Evolutionary conservation across 2,797 vertebrate species (phyloP).

Genomic region (Acanthiza pusilla): DNA sequence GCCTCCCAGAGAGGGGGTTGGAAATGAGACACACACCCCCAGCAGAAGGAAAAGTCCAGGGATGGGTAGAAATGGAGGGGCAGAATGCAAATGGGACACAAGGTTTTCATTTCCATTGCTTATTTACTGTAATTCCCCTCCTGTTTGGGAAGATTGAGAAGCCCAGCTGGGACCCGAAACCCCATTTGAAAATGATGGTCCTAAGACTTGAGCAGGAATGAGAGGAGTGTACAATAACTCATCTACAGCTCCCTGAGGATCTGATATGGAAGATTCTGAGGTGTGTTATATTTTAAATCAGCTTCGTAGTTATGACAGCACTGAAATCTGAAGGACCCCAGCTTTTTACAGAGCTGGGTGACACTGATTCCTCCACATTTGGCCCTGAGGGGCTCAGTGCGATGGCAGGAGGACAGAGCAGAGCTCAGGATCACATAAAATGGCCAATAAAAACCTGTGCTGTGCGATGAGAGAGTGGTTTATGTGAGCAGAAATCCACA

Average conservation of each 20-base stretch:
- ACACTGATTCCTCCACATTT: background rate
- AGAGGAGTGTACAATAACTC: background rate
- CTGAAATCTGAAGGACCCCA: background rate
- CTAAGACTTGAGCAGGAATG: background rate
- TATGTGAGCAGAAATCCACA: background rate
- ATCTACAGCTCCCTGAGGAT: background rate
- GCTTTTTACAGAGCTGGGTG: background rate
- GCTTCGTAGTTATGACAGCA: background rate
- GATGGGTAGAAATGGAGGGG: background rate
- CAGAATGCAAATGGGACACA: background rate
- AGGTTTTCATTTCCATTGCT: fast-evolving
- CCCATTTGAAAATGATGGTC: background rate
- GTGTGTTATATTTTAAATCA: background rate
- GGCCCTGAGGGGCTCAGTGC: background rate
- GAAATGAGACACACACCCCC: background rate
- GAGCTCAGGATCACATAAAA: background rate
- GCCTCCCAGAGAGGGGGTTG: background rate
- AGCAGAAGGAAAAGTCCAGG: background rate
- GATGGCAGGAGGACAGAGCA: background rate
- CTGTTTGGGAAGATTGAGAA: background rate
- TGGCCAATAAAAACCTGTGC: background rate
- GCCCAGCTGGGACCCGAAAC: background rate
- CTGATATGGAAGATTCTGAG: background rate
- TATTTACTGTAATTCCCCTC: background rate
- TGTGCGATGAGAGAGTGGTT: background rate